Conservation (phyloP, 2,888 invertebrate species). For the Celastrina argiolus region DNA sequence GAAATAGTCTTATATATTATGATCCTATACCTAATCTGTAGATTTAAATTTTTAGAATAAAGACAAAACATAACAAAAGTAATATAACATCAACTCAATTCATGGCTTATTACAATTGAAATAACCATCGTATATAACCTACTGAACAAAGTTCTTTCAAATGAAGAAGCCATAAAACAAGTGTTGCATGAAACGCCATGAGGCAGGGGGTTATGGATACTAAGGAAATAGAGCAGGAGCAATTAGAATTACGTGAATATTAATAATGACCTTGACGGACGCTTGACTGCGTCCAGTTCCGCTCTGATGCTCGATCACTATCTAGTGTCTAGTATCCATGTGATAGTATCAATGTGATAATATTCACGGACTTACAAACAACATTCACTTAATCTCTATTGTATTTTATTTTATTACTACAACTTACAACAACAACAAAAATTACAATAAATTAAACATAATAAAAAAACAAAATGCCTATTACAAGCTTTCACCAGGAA, state of each 20-base stretch:
- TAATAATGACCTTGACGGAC: conserved; percentile 15
- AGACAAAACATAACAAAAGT: too few species aligned
- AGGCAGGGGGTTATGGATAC: not conserved
- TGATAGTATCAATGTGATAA: not conserved
- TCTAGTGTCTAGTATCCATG: not conserved
- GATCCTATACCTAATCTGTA: too few species aligned
- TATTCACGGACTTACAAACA: not conserved
- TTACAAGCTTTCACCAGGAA: too few species aligned
- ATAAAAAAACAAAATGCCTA: too few species aligned
- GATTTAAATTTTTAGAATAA: too few species aligned
- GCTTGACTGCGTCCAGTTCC: conserved; percentile 10
- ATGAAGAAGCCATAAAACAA: not conserved
- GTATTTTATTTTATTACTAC: too few species aligned
- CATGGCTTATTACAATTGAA: too few species aligned
- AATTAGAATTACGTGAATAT: conserved; percentile 14
- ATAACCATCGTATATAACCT: not conserved
- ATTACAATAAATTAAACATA: too few species aligned
- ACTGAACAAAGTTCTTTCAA: not conserved
- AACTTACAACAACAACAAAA: too few species aligned
- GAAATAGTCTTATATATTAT: too few species aligned
- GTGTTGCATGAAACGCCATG: not conserved
- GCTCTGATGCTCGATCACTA: not conserved
- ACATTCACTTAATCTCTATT: not conserved
- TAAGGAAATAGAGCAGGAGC: conserved; percentile 8
- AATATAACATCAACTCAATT: too few species aligned